Percentiles rank a stretch among this genome's conserved stretches.
These are phyloP conservation scores for Sepioteuthis lessoniana DNA, from an alignment of 2,888 invertebrate genomes.

Conservation along the genomic window DNA sequence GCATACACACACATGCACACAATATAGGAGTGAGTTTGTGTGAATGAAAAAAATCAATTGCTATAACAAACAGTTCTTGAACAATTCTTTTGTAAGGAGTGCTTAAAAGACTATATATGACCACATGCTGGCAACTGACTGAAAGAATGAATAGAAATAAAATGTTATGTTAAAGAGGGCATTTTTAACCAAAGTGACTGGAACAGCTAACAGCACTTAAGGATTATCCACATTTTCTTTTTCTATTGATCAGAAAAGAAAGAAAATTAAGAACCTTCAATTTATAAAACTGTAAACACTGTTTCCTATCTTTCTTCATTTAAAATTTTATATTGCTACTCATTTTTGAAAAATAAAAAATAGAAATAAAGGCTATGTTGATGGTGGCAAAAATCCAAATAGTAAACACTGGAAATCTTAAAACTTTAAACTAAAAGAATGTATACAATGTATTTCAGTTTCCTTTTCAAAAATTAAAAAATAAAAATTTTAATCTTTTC, in stretches of 20 bases:
- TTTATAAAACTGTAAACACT: not conserved
- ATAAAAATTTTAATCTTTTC: too few relatives aligned
- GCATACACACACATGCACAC: not conserved
- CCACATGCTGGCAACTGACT: not conserved
- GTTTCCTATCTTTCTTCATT: not conserved
- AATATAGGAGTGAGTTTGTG: not conserved
- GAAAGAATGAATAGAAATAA: not conserved
- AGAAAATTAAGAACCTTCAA: not conserved
- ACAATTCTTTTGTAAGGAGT: not conserved
- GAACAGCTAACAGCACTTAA: constrained; percentile 7
- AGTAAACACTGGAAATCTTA: not conserved
- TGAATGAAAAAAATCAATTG: not conserved
- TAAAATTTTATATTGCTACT: too few relatives aligned
- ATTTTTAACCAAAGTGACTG: constrained; percentile 12
- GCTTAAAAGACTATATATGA: not conserved
- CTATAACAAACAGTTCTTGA: not conserved
- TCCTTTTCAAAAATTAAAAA: too few relatives aligned
- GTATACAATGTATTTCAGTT: not conserved
- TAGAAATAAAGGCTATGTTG: not conserved
- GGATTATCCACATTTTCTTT: not conserved
- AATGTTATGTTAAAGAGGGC: not conserved
- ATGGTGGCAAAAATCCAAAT: not conserved
- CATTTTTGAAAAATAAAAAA: too few relatives aligned
- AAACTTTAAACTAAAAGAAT: not conserved
- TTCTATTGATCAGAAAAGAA: not conserved